Base-by-base conservation (phyloP, 2,113 vertebrate genomes). In the Arizona elegans region DNA sequence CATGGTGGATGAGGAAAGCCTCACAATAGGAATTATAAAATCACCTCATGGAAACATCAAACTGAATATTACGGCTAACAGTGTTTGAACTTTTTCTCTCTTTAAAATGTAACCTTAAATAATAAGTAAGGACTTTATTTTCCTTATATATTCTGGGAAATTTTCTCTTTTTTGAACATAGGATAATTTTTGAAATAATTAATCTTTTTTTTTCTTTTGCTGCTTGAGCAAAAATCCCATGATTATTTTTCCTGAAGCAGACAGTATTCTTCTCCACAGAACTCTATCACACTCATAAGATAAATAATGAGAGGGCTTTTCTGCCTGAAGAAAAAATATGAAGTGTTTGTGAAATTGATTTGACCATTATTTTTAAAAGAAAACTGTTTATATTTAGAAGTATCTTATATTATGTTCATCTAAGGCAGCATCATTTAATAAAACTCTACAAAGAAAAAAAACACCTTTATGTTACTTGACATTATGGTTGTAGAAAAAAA, bases 121-220 rank as follows among this genome's bases (percentile, higher is more conserved):
- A 97, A 94, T 96, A 96, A 96, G 96, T 90, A 95, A 96, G 96
- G 93, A 70, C 92, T 94, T 93, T 65, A 58, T 97, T 92, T 96
- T 94, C 89, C 94, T 93, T 94, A 95, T 95, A 92, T 94, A 92
- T 95, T 96, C 95, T 97, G 95, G 96, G 95, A 96, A 96, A 94
- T 95, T 95, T 97, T 97, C 97, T 96, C 55, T 97, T 97, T 96
- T 94, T 88, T 93, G 88, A 91, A 95, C 92, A 93, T 96, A 96
- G 97, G 97, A 96, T 97, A 97, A 96, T 97, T 97, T 96, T 91
- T 96, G 96, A 98, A 97, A 97, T 97, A 98, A 97, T 96, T 97
- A 97, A 96, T 96, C 86, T 62, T 62, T 26, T 94, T 96, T 97
- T 96, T 96, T 92, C 96, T 96, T 96, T 94, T 95, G 94, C 93